Percentiles rank a stretch among this genome's conserved stretches.
Evolutionary conservation across 2,888 invertebrate species (phyloP).

Genomic region (Aproaerema taeniolella): DNA sequence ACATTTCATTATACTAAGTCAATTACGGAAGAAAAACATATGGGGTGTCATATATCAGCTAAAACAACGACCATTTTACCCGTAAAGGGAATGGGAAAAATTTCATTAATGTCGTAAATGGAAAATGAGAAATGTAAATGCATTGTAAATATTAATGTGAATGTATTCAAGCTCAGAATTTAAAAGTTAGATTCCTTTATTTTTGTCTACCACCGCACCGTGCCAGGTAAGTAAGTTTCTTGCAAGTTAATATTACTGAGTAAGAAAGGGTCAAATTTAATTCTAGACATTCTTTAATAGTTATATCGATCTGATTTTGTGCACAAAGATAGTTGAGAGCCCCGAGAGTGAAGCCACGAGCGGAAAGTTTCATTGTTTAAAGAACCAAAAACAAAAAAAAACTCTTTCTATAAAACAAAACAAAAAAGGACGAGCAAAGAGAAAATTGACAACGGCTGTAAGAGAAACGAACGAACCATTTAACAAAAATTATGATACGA

Average conservation of each 20-base stretch:
- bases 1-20: slow-evolving; percentile 51
- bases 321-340: background rate
- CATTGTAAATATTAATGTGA: slow-evolving; percentile 5
- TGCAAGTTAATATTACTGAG: background rate
- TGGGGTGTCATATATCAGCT: slow-evolving; percentile 47
- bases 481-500: no score
- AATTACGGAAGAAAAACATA: slow-evolving; percentile 47
- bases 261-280: background rate
- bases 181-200: background rate
- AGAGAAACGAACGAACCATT: no score
- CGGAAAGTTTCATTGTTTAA: no score
- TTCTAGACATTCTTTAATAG: background rate
- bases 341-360: no score
- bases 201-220: no score
- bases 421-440: no score
- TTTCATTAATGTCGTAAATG: slow-evolving; percentile 32
- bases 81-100: slow-evolving; percentile 42
- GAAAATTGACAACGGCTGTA: no score
- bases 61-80: slow-evolving; percentile 44
- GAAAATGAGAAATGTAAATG: slow-evolving; percentile 17
- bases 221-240: no score
- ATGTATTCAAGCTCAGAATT: background rate
- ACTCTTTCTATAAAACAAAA: no score
- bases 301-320: background rate
- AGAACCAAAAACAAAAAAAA: no score